phyloP scores from a whole-genome alignment of 2,888 invertebrate genomes.

The Eulithis testata region DNA sequence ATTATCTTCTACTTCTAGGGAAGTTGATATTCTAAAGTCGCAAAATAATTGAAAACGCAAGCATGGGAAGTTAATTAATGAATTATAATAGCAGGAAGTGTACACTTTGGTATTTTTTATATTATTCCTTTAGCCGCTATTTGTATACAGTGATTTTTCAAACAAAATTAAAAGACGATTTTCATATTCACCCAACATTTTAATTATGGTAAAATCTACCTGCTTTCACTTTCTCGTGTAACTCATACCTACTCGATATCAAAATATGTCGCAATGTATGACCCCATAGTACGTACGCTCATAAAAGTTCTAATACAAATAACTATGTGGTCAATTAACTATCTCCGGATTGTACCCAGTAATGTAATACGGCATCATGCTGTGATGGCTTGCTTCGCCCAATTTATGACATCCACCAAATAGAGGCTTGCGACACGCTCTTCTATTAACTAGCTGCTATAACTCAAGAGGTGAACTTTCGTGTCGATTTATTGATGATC shows the following conservation, averaged over 20 bases:
- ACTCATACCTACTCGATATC: constrained; percentile 3
- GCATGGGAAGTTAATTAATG: too few relatives aligned
- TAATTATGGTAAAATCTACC: too few relatives aligned
- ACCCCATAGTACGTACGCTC: constrained; percentile 19
- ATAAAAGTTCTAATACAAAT: constrained; percentile 59
- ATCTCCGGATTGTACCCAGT: constrained; percentile 48
- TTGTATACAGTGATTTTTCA: too few relatives aligned
- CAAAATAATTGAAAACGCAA: too few relatives aligned
- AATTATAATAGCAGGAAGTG: too few relatives aligned
- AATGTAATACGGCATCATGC: constrained; percentile 71
- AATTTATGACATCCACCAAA: constrained; percentile 42
- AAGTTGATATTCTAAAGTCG: too few relatives aligned
- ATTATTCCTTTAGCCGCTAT: too few relatives aligned
- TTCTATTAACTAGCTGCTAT: constrained; percentile 42
- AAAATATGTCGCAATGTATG: constrained; percentile 21
- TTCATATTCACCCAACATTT: too few relatives aligned
- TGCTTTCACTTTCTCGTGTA: constrained; percentile 4
- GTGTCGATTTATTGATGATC: constrained; percentile 36
- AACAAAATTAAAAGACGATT: too few relatives aligned
- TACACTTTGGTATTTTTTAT: too few relatives aligned
- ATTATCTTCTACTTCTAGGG: not conserved
- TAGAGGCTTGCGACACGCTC: constrained; percentile 36
- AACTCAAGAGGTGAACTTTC: constrained; percentile 36
- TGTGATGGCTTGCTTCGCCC: constrained; percentile 46
- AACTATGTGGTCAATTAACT: constrained; percentile 66